Conservation (phyloP, 2,888 invertebrate genomes). For the Tubulanus polymorphus region DNA sequence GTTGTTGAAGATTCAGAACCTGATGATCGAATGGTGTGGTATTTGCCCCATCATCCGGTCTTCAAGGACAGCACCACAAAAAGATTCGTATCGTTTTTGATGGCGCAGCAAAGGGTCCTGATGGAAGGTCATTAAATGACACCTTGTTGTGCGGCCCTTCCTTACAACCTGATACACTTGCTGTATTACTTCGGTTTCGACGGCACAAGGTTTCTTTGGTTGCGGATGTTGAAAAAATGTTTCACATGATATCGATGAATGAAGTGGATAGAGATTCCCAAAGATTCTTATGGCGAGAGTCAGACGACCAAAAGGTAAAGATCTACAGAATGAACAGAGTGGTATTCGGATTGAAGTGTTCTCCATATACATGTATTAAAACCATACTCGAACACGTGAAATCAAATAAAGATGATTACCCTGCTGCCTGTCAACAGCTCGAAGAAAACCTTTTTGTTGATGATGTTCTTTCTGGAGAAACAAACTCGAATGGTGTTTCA, state of each 20-base stretch:
- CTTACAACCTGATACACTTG: slow-evolving; percentile 5
- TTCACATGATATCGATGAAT: slow-evolving; percentile 5
- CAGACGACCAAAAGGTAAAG: slow-evolving; percentile 4
- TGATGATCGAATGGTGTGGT: not conserved
- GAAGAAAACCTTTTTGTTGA: not conserved
- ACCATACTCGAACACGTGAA: not conserved
- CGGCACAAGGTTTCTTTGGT: slow-evolving; percentile 5
- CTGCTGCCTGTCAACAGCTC: not conserved
- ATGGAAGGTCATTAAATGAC: slow-evolving; percentile 8
- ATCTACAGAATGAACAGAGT: slow-evolving; percentile 7
- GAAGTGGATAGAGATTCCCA: slow-evolving; percentile 8
- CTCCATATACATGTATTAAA: slow-evolving; percentile 3
- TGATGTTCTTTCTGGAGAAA: not conserved
- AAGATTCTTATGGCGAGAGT: slow-evolving; percentile 12
- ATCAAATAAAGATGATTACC: not conserved
- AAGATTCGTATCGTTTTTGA: slow-evolving; percentile 13
- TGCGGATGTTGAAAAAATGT: slow-evolving; percentile 14
- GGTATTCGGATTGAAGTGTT: slow-evolving; percentile 8
- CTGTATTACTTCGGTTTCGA: slow-evolving; percentile 8
- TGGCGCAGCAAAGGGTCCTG: slow-evolving; percentile 1
- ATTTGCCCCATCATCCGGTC: slow-evolving; percentile 9
- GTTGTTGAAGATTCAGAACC: not conserved
- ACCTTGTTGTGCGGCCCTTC: slow-evolving; percentile 6
- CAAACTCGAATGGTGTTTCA: not conserved
- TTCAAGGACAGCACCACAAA: slow-evolving; percentile 2